Conservation (phyloP, 1,140 invertebrate genomes). For the Gonatopus flavifemur region DNA sequence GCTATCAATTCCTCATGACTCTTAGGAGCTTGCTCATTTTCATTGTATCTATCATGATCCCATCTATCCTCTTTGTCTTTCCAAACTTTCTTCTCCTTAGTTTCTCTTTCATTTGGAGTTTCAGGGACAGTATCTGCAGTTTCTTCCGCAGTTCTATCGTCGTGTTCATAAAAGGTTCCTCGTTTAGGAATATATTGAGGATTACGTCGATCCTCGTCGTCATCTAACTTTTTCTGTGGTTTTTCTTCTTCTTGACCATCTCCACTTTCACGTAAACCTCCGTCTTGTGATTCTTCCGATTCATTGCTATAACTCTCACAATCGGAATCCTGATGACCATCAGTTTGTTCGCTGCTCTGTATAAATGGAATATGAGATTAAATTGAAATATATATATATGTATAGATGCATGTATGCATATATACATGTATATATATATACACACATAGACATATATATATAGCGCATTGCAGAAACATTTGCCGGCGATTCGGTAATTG, state of each 20-base stretch:
- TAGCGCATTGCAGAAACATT: too few relatives aligned
- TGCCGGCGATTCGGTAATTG: background rate
- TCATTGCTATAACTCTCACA: slow-evolving; percentile 58
- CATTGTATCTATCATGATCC: slow-evolving; percentile 88
- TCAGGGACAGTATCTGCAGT: slow-evolving; percentile 47
- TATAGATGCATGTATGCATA: too few relatives aligned
- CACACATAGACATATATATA: too few relatives aligned
- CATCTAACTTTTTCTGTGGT: slow-evolving; percentile 73
- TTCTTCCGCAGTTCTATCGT: slow-evolving; percentile 82
- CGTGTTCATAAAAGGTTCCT: slow-evolving; percentile 96
- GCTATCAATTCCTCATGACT: slow-evolving; percentile 82
- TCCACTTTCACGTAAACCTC: slow-evolving; percentile 58
- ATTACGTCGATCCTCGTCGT: slow-evolving; percentile 93
- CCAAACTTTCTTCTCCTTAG: slow-evolving; percentile 63
- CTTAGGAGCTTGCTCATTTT: slow-evolving; percentile 82
- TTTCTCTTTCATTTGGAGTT: slow-evolving; percentile 48
- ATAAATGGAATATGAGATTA: slow-evolving; percentile 9
- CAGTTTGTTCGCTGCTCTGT: slow-evolving; percentile 56
- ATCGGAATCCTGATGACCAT: slow-evolving; percentile 56
- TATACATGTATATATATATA: too few relatives aligned
- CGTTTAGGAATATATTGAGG: slow-evolving; percentile 96
- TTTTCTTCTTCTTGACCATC: slow-evolving; percentile 65
- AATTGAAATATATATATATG: background rate
- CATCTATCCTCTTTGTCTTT: slow-evolving; percentile 74
- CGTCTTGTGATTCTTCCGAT: slow-evolving; percentile 53